phyloP scores from a whole-genome alignment of 2,888 invertebrate genomes.

The Drosophila siamana region DNA sequence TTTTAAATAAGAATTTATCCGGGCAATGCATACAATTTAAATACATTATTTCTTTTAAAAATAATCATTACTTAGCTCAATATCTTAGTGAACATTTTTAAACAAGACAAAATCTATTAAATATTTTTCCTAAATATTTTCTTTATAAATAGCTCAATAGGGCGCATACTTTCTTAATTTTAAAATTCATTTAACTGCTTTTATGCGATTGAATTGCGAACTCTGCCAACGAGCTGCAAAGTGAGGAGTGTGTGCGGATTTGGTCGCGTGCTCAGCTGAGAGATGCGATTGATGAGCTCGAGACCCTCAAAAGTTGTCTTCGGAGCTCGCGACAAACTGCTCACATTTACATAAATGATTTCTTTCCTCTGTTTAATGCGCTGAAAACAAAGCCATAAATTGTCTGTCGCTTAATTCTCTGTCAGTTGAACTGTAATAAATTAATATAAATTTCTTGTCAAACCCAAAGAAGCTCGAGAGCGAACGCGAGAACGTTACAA shows the following conservation, averaged over 20 bases:
- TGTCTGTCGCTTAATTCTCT: constrained; percentile 84
- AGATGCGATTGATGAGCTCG: constrained; percentile 25
- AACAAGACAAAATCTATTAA: no score
- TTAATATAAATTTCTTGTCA: constrained; percentile 85
- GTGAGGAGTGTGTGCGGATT: constrained; percentile 1
- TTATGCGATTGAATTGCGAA: no score
- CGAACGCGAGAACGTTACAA: constrained; percentile 43
- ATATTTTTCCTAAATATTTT: no score
- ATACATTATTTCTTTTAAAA: no score
- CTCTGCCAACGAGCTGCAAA: not conserved
- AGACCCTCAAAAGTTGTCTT: constrained; percentile 20
- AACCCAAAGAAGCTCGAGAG: constrained; percentile 34
- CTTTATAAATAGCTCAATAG: not conserved
- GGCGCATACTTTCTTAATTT: no score
- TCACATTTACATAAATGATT: constrained; percentile 75
- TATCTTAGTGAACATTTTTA: no score
- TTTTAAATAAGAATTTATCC: no score
- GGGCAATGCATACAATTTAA: no score
- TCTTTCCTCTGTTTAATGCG: constrained; percentile 61
- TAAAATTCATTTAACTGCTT: no score
- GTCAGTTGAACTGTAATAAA: constrained; percentile 84
- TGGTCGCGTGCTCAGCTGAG: constrained; percentile 21
- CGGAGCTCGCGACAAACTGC: constrained; percentile 21
- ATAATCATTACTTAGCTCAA: no score
- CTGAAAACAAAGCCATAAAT: constrained; percentile 84